Percentiles rank a stretch among this genome's conserved stretches.
These are phyloP conservation scores for Agrochola lychnidis DNA, from an alignment of 2,888 invertebrate species.

Conservation along the genomic window DNA sequence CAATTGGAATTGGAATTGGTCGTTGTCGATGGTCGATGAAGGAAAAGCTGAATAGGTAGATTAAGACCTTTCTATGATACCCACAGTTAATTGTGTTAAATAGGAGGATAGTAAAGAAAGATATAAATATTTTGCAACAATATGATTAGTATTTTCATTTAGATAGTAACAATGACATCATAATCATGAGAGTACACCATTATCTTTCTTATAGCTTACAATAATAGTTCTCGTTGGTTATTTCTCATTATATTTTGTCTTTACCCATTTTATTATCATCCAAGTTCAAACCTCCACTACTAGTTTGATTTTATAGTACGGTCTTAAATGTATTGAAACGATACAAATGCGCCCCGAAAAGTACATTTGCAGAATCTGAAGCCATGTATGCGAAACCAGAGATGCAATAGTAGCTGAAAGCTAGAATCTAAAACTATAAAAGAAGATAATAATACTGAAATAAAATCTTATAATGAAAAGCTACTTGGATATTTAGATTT, in stretches of 20 bases:
- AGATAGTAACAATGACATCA: neutral
- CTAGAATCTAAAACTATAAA: slow-evolving; percentile 12
- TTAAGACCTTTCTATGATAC: neutral
- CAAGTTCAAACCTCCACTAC: slow-evolving; percentile 15
- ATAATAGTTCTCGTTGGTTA: neutral
- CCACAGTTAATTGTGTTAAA: neutral
- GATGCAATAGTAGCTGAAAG: slow-evolving; percentile 6
- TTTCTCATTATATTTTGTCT: neutral
- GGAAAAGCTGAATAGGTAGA: neutral
- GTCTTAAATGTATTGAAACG: slow-evolving; percentile 39
- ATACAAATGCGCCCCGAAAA: slow-evolving; percentile 21
- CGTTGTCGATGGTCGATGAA: neutral
- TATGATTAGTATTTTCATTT: neutral
- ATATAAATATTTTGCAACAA: neutral
- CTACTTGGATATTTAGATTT: neutral
- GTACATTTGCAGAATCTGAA: slow-evolving; percentile 27
- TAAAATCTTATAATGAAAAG: neutral
- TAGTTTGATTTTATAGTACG: slow-evolving; percentile 38
- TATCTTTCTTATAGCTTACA: too few relatives aligned
- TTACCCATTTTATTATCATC: slow-evolving; percentile 11
- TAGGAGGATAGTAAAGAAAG: too few relatives aligned
- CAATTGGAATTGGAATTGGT: too few relatives aligned
- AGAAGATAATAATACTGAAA: slow-evolving; percentile 23
- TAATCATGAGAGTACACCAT: neutral
- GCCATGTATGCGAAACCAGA: slow-evolving; percentile 3